Evolutionary conservation across 2,888 invertebrate species (phyloP), one percentile per base, ranked within the genome.

Genomic region (Laothoe populi): DNA sequence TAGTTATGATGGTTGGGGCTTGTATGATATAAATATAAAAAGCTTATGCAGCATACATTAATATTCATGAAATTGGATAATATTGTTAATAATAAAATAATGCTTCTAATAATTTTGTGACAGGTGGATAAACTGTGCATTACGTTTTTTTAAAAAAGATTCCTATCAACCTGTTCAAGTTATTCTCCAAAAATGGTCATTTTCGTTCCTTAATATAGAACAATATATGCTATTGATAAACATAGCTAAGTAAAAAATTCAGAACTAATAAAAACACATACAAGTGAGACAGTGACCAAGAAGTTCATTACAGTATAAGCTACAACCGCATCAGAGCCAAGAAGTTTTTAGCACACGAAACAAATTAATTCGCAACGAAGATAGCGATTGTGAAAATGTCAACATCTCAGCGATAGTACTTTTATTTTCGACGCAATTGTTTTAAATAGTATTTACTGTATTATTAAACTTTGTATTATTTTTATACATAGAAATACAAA

Each of bases 301-400:
- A 44, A 8, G 19, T 44, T 19, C 5, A 44, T 44, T 19, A 44
- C 19, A 44, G 16, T 16, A 16, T 26, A 26, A 49, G 8, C 26
- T 8, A 31, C 31, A 31, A 16, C 31, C 26, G 16, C 16, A n/a
- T 31, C 31, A 31, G 49, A 49, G 49, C 49, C 49, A 49, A 49
- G 26, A 16, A 49, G 26, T 16, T 49, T 49, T 49, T 31, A 31
- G 16, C 31, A 26, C 26, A 49, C 26, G 19, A 44, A 31, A 31
- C 16, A 49, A 49, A 49, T 49, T 49, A 49, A 49, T 49, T 49
- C 10, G 49, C 26, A 31, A 26, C 31, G 8, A 49, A 49, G 8
- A 49, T 26, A 48, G n/a, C 49, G n/a, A n/a, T 26, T 16, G 26
- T 49, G 16, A 48, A 31, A 49, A 49, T 16, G 26, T 10, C 31